These are phyloP conservation scores for Acanthococcus lagerstroemiae DNA, from an alignment of 2,888 invertebrate genomes.

Conservation along the genomic window DNA sequence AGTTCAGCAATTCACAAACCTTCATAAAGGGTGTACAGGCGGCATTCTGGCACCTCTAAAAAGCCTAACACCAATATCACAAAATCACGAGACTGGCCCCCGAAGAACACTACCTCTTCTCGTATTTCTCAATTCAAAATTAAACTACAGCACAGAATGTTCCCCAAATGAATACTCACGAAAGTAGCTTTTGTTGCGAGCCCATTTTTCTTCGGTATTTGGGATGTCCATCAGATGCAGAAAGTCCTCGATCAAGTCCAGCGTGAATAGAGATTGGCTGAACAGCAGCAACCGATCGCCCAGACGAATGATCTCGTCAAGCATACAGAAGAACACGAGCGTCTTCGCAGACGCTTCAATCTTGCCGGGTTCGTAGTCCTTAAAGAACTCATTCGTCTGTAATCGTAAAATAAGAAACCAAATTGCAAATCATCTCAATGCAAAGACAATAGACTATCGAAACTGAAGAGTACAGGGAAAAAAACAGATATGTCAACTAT, in stretches of 20 bases:
- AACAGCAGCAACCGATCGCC: constrained; percentile 90
- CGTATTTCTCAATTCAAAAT: too few relatives aligned
- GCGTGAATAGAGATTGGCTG: constrained; percentile 89
- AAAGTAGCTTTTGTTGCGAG: constrained; percentile 77
- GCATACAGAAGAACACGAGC: constrained; percentile 81
- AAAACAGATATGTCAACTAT: too few relatives aligned
- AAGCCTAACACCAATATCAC: too few relatives aligned
- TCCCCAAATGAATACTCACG: constrained; percentile 66
- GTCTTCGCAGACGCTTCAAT: constrained; percentile 92
- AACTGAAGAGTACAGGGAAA: too few relatives aligned
- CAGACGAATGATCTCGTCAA: constrained; percentile 73
- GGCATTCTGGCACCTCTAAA: too few relatives aligned
- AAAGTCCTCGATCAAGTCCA: constrained; percentile 91
- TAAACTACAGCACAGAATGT: too few relatives aligned
- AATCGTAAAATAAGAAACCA: constrained; percentile 37
- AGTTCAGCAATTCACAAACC: too few relatives aligned
- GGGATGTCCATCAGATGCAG: constrained; percentile 58
- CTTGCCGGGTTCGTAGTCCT: constrained; percentile 76
- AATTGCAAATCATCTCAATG: too few relatives aligned
- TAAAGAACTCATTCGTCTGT: constrained; percentile 65
- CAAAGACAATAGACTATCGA: too few relatives aligned
- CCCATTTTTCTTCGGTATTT: constrained; percentile 59
- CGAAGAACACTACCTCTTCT: too few relatives aligned
- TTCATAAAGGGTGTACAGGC: too few relatives aligned
- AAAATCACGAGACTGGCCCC: too few relatives aligned